Evolutionary conservation across 2,888 invertebrate species (phyloP).

Genomic region (Andrena dorsata): DNA sequence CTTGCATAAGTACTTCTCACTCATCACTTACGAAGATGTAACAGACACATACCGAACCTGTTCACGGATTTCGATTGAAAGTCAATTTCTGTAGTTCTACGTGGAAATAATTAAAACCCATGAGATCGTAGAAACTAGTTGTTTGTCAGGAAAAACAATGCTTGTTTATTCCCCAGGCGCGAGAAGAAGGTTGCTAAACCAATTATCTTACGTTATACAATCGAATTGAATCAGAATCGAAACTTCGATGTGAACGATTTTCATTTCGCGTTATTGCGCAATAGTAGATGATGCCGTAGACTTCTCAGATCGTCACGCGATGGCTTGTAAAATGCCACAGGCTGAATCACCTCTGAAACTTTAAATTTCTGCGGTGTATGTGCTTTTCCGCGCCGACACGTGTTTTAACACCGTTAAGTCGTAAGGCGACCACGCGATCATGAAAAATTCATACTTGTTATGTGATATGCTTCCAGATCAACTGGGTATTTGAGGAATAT

Average conservation of each 20-base stretch:
- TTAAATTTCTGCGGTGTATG: neutral
- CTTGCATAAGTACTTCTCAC: neutral
- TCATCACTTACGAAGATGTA: neutral
- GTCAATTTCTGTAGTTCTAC: neutral
- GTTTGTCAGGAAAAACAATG: neutral
- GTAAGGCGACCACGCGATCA: slow-evolving; percentile 30
- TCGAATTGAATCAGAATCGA: neutral
- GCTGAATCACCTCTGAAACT: neutral
- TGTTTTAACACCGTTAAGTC: slow-evolving; percentile 47
- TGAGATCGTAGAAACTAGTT: slow-evolving; percentile 14
- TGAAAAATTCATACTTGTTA: slow-evolving; percentile 54
- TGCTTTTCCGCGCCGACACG: neutral
- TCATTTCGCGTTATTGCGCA: neutral
- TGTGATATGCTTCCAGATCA: neutral
- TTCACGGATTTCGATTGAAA: neutral
- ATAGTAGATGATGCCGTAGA: neutral
- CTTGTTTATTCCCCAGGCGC: neutral
- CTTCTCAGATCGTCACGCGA: neutral
- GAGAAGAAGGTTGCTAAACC: slow-evolving; percentile 2
- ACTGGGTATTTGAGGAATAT: neutral
- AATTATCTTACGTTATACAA: neutral
- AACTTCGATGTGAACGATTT: neutral
- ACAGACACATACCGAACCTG: neutral
- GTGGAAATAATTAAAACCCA: slow-evolving; percentile 15
- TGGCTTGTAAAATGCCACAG: neutral